A percentile compares a stretch with the other conserved stretches of the same genome.
phyloP scores from a whole-genome alignment of 2,797 vertebrate species.

The Ctenopoma kingsleyae region DNA sequence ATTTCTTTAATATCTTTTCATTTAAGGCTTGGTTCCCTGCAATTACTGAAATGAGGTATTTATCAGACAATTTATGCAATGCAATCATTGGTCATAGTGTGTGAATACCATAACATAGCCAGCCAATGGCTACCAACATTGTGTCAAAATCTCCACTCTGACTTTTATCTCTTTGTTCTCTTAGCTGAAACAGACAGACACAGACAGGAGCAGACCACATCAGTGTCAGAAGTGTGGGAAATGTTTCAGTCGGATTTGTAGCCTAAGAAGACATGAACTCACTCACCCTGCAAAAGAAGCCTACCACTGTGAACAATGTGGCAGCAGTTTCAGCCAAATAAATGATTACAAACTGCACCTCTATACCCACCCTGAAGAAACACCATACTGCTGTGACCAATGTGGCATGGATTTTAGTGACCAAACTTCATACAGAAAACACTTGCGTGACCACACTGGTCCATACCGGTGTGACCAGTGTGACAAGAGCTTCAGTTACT shows the following conservation, averaged over 20 bases:
- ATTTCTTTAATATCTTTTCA: no score
- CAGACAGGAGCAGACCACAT: conserved; percentile 36
- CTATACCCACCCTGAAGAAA: conserved; percentile 35
- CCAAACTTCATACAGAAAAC: conserved; percentile 40
- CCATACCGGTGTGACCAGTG: conserved; percentile 53
- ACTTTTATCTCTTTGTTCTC: not conserved
- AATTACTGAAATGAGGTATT: no score
- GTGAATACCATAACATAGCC: no score
- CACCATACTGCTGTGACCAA: conserved; percentile 31
- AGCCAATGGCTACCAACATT: not conserved
- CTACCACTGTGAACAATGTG: conserved; percentile 41
- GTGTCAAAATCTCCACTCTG: not conserved
- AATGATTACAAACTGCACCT: conserved; percentile 26
- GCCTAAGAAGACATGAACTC: conserved; percentile 41
- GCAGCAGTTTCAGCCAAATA: conserved; percentile 26
- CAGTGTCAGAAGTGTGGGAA: conserved; percentile 38
- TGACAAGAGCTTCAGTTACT: conserved; percentile 50
- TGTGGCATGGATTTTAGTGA: conserved; percentile 44
- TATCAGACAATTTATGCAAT: no score
- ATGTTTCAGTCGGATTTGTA: conserved; percentile 42
- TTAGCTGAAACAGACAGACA: conserved; percentile 9
- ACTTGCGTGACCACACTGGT: conserved; percentile 33
- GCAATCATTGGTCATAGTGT: no score
- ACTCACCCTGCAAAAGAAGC: conserved; percentile 27
- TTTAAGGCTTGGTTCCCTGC: no score